Conservation (phyloP, 2,797 vertebrate species). For the Galago senegalensis region DNA sequence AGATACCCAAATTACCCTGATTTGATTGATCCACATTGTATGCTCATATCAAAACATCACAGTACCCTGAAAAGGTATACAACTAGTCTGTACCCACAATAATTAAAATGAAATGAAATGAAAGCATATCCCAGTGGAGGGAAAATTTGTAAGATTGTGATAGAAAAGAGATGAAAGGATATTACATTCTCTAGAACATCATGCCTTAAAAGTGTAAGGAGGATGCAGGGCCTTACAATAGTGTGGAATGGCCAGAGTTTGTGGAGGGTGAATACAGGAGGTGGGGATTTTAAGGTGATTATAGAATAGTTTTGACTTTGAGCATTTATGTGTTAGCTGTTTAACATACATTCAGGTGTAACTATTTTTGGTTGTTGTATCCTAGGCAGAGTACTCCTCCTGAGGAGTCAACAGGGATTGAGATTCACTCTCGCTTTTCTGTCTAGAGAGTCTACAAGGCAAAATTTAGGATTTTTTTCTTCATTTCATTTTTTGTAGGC, state of each 20-base stretch:
- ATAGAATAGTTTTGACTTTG: not conserved
- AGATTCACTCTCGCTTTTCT: not conserved
- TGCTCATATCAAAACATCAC: not conserved
- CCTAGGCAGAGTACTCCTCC: not conserved
- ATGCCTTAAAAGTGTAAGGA: not conserved
- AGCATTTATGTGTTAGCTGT: not conserved
- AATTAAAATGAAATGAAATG: not conserved
- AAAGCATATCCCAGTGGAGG: not conserved
- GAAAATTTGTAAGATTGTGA: not conserved
- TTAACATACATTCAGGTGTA: not conserved
- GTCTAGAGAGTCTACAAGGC: not conserved
- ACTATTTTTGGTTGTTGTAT: not conserved
- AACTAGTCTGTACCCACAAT: not conserved
- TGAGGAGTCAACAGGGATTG: not conserved
- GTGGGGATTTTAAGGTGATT: not conserved
- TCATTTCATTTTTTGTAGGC: not conserved
- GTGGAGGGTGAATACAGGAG: not conserved
- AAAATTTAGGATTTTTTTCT: not conserved
- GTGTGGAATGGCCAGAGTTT: not conserved
- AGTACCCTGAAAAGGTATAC: not conserved
- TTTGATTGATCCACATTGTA: not conserved
- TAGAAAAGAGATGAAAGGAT: not conserved
- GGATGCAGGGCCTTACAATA: not conserved
- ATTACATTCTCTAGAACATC: not conserved
- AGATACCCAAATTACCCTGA: not conserved